Evolutionary conservation across 2,797 vertebrate genomes (phyloP), one percentile per base, ranked within the genome.

Genomic region (Protosalanx chinensis): DNA sequence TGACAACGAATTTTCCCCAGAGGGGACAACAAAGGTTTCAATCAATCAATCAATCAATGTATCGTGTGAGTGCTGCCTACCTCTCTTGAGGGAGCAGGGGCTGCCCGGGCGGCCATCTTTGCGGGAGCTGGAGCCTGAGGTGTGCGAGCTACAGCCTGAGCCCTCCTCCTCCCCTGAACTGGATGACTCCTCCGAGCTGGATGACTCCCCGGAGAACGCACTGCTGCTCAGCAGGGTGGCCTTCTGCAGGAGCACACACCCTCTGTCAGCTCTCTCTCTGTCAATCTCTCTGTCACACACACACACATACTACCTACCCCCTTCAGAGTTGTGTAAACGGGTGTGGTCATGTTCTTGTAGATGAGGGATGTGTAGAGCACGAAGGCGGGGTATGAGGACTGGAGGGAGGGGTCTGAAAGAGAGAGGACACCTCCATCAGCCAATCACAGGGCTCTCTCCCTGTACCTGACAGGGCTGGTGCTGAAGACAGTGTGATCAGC

Each of bases 291-390:
- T 59, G 27, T 27, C 23, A 56, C 8, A 58, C 32, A 57, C 15
- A 27, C 53, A 70, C 53, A 30, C 35, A 60, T 37, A 53, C 16
- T 35, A 79, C 89, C 67, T 90, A 98, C 97, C 95, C 97, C 97
- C 89, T 98, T 99, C 78, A 96, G 86, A 71, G 93, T 95, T 4
- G 94, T 96, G 79, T 97, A 98, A 76, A 98, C 95, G 3, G 96
- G 96, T 51, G 93, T 90, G 2, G 93, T 98, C 91, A 96, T 92
- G 82, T 95, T 97, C 88, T 91, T 96, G 78, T 98, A 98, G 86
- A 99, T 93, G 74, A 98, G 93, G 75, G 96, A 96, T 1, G 95
- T 97, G 86, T 97, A 98, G 80, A 95, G 92, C 64, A 94, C 91
- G 18, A 96, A 94, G 70, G 94, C 83, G 4, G 95, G 92, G 73